Evolutionary conservation across 2,113 vertebrate species (phyloP), one percentile per base, ranked within the genome.

Genomic region (Dendropsophus ebraccatus): DNA sequence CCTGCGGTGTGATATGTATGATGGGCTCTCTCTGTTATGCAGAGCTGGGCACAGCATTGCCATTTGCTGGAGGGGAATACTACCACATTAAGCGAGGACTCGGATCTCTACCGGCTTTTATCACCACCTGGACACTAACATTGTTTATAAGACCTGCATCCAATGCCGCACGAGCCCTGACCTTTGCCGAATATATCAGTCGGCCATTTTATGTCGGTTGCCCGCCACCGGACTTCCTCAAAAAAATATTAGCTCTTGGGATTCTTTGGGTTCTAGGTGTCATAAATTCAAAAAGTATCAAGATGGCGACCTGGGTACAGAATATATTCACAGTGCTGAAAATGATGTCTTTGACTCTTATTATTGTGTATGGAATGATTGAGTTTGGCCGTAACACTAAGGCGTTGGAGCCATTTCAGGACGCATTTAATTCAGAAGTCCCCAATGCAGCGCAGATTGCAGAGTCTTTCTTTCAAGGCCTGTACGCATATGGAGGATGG

Each of bases 381-480:
- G 78, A 92, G n/a, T 87, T 92, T 32, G 65, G 58, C 0, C 82
- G 83, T 83, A 90, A 80, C 12, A 88, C 87, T 87, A 88, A 92
- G 62, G 91, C 54, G 2, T 30, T 88, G 16, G 58, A 69, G 47
- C 89, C 87, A 23, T 91, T 94, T 87, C 87, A 91, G 85, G 87
- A 90, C 0, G 67, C 75, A 0, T 95, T 95, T 0, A 14, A 49
- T 88, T 88, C 87, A 0, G 90, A 92, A 30, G 84, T 91, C 25
- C 91, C 92, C 14, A 87, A 83, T 0, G 84, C 67, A 0, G 89
- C 90, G 0, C 90, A 92, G 79, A 4, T 92, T n/a, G 91, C 86
- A 0, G 91, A 95, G 91, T 90, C 91, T 2, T 87, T 92, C 86
- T 95, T 93, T 88, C 94, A 94, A 83, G 92, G 92, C 49, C 87